Conservation (phyloP, 2,797 vertebrate genomes). For the Gallinago solitaria region DNA sequence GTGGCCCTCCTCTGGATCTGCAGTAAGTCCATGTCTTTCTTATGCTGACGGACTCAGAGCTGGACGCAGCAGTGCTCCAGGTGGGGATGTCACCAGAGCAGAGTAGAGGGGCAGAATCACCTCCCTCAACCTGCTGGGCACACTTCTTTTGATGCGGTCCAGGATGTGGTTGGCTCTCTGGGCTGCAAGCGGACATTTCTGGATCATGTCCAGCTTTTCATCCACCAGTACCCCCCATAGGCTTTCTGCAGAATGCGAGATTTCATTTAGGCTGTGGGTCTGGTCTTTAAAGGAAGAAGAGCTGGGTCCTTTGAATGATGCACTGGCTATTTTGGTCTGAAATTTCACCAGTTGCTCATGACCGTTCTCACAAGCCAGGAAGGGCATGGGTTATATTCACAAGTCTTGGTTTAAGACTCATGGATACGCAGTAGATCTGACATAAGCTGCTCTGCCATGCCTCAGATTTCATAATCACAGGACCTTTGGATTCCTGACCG, state of each 20-base stretch:
- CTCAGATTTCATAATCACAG: constrained; percentile 68
- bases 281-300: constrained; percentile 54
- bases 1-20: neutral
- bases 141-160: neutral
- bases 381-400: constrained; percentile 63
- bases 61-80: neutral
- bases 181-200: neutral
- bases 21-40: neutral
- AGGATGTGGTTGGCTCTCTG: neutral
- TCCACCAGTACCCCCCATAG: neutral
- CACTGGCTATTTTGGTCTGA: constrained; percentile 60
- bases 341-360: constrained; percentile 56
- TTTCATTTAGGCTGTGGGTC: neutral
- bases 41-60: neutral
- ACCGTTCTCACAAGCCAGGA: constrained; percentile 53
- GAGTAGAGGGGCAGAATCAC: neutral
- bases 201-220: neutral
- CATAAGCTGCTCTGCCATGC: constrained; percentile 65
- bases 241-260: neutral
- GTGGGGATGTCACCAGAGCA: neutral
- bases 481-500: constrained; percentile 60
- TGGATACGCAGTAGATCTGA: constrained; percentile 56
- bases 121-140: neutral
- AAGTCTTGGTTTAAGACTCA: constrained; percentile 62
- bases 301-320: constrained; percentile 18